Evolutionary conservation across 2,797 vertebrate genomes (phyloP).

Genomic region (Mergus octosetaceus): DNA sequence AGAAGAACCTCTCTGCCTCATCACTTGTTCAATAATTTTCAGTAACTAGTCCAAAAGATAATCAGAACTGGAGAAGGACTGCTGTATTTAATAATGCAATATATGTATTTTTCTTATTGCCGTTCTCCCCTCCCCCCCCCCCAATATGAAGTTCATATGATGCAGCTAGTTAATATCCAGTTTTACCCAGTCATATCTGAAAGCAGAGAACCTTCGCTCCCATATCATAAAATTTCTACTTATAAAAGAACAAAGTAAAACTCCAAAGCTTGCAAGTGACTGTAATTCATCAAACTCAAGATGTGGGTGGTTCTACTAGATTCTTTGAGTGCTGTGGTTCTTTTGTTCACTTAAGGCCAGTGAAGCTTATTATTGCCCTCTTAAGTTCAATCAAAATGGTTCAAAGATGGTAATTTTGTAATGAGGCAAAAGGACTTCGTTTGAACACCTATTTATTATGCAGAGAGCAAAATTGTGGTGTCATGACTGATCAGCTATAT

Average conservation of each 20-base stretch:
- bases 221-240: slow-evolving; percentile 6
- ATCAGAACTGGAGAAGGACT: not conserved
- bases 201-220: not conserved
- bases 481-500: not conserved
- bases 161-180: not conserved
- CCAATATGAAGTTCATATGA: not conserved
- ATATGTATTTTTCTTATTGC: not conserved
- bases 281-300: not conserved
- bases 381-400: not conserved
- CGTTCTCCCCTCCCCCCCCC: not conserved
- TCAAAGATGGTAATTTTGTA: slow-evolving; percentile 34
- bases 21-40: not conserved
- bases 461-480: not conserved
- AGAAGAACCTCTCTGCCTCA: not conserved
- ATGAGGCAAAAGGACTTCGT: not conserved
- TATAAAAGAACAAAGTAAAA: slow-evolving; percentile 32
- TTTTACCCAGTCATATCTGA: not conserved
- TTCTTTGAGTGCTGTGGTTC: not conserved
- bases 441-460: slow-evolving; percentile 27
- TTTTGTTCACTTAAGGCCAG: slow-evolving; percentile 3
- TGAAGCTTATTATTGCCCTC: slow-evolving; percentile 4
- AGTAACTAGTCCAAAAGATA: not conserved
- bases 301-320: not conserved
- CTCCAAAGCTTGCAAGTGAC: not conserved
- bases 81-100: not conserved